Base-by-base conservation (phyloP, 2,888 invertebrate species). In the Eutolmus rufibarbis region DNA sequence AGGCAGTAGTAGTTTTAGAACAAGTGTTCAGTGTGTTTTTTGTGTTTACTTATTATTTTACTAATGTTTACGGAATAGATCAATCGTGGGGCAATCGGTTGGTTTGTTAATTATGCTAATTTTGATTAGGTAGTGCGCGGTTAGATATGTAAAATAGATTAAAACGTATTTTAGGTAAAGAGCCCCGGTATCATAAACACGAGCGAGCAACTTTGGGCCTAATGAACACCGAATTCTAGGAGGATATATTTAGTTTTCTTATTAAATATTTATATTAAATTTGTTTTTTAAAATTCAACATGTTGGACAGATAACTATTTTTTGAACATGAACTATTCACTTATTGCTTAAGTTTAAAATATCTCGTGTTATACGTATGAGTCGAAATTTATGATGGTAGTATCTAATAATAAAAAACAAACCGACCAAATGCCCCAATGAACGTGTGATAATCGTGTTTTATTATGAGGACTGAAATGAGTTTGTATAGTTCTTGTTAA, bases 1-100 rank as follows among this genome's bases (percentile, higher is more conserved):
- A 81, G 81, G 51, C 81, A 51, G 81, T 81, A 51, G 28, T 78
- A 78, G 78, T 78, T 19, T 78, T 81, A 56, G 28, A 56, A 76
- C n/a, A 37, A 76, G 76, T 76, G 66, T 66, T 66, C 66, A 66
- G 51, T 66, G 66, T 19, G 28, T 23, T 66, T 66, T 23, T 19
- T 66, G 16, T 51, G n/a, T 51, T n/a, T 51, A 8, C 5, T 46
- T 19, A n/a, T 19, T 56, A n/a, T 56, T 66, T 23, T 28, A 12
- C 23, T 23, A 66, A 66, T 51, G 16, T 51, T 51, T 51, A 23
- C 23, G 12, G 8, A 57, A 57, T 57, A 51, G 4, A n/a, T 51
- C 28, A 23, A 66, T 66, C 9, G 66, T 14, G n/a, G 23, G 66
- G 66, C 66, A 66, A 12, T 66, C 23, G 66, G 23, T 9, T 66